Percentiles rank a stretch among this genome's conserved stretches.
phyloP scores from a whole-genome alignment of 2,113 vertebrate species.

The Conger conger region DNA sequence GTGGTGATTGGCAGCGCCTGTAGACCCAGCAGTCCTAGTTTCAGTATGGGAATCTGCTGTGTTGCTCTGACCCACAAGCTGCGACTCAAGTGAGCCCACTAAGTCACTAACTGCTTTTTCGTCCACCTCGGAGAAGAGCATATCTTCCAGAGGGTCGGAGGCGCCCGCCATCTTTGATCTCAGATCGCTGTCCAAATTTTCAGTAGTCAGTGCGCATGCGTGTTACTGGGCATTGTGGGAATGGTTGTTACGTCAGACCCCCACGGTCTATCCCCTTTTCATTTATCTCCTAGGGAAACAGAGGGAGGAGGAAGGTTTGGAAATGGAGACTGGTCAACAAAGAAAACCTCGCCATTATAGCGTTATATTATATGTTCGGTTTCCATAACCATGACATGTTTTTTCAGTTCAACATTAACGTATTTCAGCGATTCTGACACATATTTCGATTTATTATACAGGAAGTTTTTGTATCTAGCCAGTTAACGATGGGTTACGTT shows the following conservation, averaged over 20 bases:
- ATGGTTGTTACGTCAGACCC: slow-evolving; percentile 67
- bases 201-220: slow-evolving; percentile 65
- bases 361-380: not conserved
- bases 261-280: slow-evolving; percentile 19
- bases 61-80: slow-evolving; percentile 70
- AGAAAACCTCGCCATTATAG: not conserved
- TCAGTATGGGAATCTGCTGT: slow-evolving; percentile 56
- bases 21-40: slow-evolving; percentile 60
- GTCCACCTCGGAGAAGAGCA: slow-evolving; percentile 87
- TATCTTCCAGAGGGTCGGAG: slow-evolving; percentile 85
- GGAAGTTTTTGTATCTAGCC: not conserved
- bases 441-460: not conserved
- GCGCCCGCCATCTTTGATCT: slow-evolving; percentile 83
- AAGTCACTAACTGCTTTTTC: slow-evolving; percentile 85
- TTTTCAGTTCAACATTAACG: not conserved
- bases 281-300: slow-evolving; percentile 5
- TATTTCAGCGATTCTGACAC: not conserved
- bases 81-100: slow-evolving; percentile 81
- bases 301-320: not conserved
- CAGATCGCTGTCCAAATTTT: slow-evolving; percentile 72
- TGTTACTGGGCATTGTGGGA: slow-evolving; percentile 80
- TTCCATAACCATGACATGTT: not conserved
- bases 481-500: not conserved
- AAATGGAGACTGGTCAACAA: not conserved
- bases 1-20: slow-evolving; percentile 69